These are phyloP conservation scores for Corvus moneduloides DNA, from an alignment of 2,113 vertebrate species.

Conservation along the genomic window DNA sequence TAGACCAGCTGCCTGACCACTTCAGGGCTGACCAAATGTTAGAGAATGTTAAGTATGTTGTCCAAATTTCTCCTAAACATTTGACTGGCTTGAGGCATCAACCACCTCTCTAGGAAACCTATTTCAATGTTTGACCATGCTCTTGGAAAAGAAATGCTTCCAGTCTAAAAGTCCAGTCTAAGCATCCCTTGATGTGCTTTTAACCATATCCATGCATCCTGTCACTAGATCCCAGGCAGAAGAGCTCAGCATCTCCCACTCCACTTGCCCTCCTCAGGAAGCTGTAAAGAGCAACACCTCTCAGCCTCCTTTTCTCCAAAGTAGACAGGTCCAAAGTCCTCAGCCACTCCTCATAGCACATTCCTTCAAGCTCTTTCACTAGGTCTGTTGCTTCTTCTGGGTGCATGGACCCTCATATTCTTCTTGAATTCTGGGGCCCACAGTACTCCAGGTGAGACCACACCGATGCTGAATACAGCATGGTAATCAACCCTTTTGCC, in stretches of 20 bases:
- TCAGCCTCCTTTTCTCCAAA: background rate
- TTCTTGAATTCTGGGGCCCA: background rate
- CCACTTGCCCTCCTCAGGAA: background rate
- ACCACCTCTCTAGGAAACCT: too few relatives aligned
- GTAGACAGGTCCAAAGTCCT: accelerated
- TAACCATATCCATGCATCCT: background rate
- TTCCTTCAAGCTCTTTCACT: background rate
- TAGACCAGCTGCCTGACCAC: background rate
- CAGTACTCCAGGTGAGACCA: background rate
- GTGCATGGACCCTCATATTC: background rate
- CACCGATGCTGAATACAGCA: accelerated
- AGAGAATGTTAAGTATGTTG: background rate
- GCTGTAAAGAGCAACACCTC: background rate
- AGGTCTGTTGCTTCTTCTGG: background rate
- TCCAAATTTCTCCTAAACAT: background rate
- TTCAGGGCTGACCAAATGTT: background rate
- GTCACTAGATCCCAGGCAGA: background rate
- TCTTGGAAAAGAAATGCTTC: background rate
- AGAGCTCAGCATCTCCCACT: background rate
- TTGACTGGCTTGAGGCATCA: background rate
- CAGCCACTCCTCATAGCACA: background rate
- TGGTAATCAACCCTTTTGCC: background rate
- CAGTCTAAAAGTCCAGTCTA: background rate
- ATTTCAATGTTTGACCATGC: background rate
- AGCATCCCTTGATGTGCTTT: background rate